Evolutionary conservation across 2,888 invertebrate genomes (phyloP).

Genomic region (Nemapogon koenigi): DNA sequence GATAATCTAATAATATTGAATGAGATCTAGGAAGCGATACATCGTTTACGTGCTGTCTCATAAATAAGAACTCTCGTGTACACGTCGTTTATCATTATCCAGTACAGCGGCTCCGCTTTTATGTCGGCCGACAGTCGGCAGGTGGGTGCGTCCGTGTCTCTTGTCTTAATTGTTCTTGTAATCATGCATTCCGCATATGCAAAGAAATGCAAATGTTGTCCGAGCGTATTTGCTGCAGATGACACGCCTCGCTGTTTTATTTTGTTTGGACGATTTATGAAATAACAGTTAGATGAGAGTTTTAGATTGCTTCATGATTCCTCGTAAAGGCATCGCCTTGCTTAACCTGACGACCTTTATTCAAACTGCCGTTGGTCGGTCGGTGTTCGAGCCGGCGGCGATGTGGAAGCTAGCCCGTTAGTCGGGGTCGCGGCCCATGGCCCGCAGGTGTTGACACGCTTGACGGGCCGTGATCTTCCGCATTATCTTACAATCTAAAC

Average conservation of each 20-base stretch:
- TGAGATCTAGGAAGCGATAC: constrained; percentile 3
- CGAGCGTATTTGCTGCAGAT: not conserved
- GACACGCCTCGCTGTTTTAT: too few species aligned
- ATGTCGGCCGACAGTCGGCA: constrained; percentile 29
- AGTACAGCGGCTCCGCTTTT: constrained; percentile 37
- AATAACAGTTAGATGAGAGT: too few species aligned
- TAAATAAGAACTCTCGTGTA: constrained; percentile 12
- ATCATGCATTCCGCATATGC: not conserved
- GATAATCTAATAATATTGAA: not conserved
- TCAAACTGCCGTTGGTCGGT: constrained; percentile 29
- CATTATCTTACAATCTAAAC: too few species aligned
- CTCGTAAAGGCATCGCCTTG: too few species aligned
- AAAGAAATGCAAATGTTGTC: not conserved
- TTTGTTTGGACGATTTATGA: too few species aligned
- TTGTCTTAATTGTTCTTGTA: constrained; percentile 6
- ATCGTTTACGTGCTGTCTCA: not conserved
- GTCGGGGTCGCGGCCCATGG: constrained; percentile 5
- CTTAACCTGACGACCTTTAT: constrained; percentile 39
- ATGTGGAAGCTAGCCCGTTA: constrained; percentile 7
- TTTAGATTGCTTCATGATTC: too few species aligned
- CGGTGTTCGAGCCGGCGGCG: not conserved
- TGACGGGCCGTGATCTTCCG: not conserved
- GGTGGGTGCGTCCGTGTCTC: constrained; percentile 29
- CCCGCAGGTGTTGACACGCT: constrained; percentile 2
- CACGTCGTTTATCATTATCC: constrained; percentile 49